Base-by-base conservation (phyloP, 2,113 vertebrate species). In the Athene noctua region DNA sequence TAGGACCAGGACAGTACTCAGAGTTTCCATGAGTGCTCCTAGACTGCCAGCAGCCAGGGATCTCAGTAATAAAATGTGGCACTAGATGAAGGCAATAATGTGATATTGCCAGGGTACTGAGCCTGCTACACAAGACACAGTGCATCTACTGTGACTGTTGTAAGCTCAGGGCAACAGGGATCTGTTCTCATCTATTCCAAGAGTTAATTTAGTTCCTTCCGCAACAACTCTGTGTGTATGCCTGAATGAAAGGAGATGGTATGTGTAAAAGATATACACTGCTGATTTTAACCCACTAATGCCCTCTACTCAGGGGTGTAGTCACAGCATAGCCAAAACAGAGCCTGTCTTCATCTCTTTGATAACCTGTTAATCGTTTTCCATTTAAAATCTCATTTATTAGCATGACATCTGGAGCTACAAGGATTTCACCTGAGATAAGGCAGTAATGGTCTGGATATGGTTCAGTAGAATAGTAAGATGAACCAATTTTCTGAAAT, bases 401-500 rank as follows among this genome's bases (percentile, higher is more conserved):
- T 86, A 67, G 23, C 62, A 57, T 84, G 11, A n/a, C 61, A 89
- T 93, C 59, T 96, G 21, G 22, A 91, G 61, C 61, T 92, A 84
- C 55, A 80, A 88, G 27, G 79, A 95, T 96, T 97, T 96, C 63
- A 88, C 71, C 79, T 90, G 67, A 88, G 91, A 91, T 29, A 47
- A 34, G 46, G 44, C 36, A 91, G 15, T 96, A 95, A 93, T 79
- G 46, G 29, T 77, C 40, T 77, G 67, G 38, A 92, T 85, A 90
- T 12, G 38, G 77, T 91, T 68, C 70, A 95, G 52, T 4, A 73
- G 83, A 90, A 86, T 38, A 93, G 71, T 80, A 32, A 89, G 74
- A 66, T 95, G 78, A 97, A 92, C 26, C n/a, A 79, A 55, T 96
- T 96, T 78, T 86, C 44, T 78, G 92, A 94, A 96, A 84, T 78